Evolutionary conservation across 2,888 invertebrate genomes (phyloP), one percentile per base, ranked within the genome.

Genomic region (Neoascia interrupta): DNA sequence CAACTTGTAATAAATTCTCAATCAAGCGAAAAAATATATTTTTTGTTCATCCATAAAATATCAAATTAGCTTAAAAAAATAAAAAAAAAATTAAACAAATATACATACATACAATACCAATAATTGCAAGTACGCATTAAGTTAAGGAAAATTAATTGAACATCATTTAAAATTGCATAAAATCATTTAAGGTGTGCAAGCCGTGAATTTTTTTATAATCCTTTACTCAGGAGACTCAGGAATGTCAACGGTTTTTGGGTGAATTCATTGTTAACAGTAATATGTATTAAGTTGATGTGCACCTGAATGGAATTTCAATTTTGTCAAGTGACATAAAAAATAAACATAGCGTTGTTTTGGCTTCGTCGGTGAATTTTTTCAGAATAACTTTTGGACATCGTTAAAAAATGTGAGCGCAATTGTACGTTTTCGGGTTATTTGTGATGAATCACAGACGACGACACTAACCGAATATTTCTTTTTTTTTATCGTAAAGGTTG

Each of bases 1-100:
- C 66, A 69, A 58, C 68, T 69, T 69, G 68, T 16, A 54, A 69
- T 69, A 51, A 69, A 69, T 69, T 69, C 49, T 36, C 68, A 69
- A 69, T 51, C 68, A 21, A 69, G 41, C 68, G 68, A 34, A 34
- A 58, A 18, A 51, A 26, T 23, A 45, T 21, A 21, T 13, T 11
- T 19, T 36, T 53, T 36, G 1, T 41, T 11, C 1, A 26, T 26
- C 4, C 11, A 8, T 19, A 8, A 6, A 51, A 51, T 19, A 37
- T 10, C 21, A 41, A 19, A 10, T 21, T 19, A 5, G 3, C 10
- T 69, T 69, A 3, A 18, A 41, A 41, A 36, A 39, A 21, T 28
- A 47, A 39, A 2, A 63, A 19, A 31, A 10, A 16, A 43, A 39
- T 37, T 34, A 19, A 36, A 8, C 21, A 13, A 21, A 34, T 11